These are phyloP conservation scores for Nymphalis urticae DNA, from an alignment of 2,888 invertebrate species.

Conservation along the genomic window DNA sequence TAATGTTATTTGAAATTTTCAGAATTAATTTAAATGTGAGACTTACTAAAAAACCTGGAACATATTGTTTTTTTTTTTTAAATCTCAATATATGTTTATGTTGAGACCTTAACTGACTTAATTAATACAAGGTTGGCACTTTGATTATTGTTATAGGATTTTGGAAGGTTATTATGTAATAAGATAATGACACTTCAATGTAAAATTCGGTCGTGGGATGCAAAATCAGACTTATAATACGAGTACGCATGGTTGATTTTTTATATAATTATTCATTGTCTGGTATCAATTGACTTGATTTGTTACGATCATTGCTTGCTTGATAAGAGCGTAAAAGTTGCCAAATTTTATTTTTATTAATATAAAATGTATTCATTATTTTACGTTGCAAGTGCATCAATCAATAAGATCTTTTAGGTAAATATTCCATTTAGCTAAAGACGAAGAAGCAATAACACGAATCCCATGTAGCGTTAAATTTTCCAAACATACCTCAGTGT, in stretches of 20 bases:
- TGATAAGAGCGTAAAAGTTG: no score
- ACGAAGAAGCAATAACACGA: conserved; percentile 2
- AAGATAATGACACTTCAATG: no score
- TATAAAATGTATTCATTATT: no score
- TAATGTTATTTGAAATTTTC: neutral
- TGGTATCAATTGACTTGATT: neutral
- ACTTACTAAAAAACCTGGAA: no score
- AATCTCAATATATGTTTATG: neutral
- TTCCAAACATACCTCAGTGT: conserved; percentile 12
- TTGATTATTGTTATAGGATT: no score
- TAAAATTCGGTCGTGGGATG: no score
- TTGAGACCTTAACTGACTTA: no score
- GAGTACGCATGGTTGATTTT: neutral
- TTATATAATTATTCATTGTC: neutral
- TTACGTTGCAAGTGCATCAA: neutral
- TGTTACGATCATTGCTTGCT: no score
- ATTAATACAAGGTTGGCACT: no score
- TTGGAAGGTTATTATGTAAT: no score
- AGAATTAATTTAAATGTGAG: neutral
- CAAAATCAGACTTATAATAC: no score
- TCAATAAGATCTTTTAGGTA: neutral
- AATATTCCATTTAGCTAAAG: neutral
- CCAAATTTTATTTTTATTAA: no score
- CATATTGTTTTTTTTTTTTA: neutral
- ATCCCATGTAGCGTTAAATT: conserved; percentile 3